phyloP scores from a whole-genome alignment of 2,113 vertebrate species.

The Rhabdornis inornatus region DNA sequence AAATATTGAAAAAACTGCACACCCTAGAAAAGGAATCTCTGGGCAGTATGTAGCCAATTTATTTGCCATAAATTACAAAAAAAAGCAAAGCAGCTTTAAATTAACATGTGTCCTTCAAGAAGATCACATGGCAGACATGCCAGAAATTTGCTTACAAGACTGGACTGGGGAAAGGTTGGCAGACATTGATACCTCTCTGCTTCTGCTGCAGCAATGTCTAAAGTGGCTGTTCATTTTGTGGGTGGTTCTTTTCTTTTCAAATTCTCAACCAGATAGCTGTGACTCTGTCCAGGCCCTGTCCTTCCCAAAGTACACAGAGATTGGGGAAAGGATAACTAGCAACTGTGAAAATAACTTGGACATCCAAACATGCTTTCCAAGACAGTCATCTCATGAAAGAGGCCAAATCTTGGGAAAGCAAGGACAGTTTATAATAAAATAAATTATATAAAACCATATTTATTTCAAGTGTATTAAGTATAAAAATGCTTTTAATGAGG shows the following conservation, averaged over 20 bases:
- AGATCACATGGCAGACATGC: not conserved
- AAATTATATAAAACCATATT: not conserved
- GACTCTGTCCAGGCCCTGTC: not conserved
- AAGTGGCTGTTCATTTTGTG: not conserved
- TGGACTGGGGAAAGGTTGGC: not conserved
- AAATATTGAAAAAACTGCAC: not conserved
- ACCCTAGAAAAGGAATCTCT: not conserved
- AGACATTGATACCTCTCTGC: not conserved
- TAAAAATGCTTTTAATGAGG: not conserved
- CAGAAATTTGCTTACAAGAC: not conserved
- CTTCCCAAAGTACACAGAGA: slow-evolving; percentile 2
- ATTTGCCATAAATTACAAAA: not conserved
- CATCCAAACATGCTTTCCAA: not conserved
- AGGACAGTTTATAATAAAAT: not conserved
- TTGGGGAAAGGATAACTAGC: not conserved
- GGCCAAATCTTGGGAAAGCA: not conserved
- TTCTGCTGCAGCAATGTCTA: not conserved
- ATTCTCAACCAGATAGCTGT: not conserved
- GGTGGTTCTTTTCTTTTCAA: not conserved
- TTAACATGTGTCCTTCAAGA: not conserved
- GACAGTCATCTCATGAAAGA: not conserved
- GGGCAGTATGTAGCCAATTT: not conserved
- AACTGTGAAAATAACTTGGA: not conserved
- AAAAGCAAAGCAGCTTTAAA: not conserved
- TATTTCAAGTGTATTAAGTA: not conserved